phyloP scores from a whole-genome alignment of 2,113 vertebrate genomes.

The Pterophyllum scalare region DNA sequence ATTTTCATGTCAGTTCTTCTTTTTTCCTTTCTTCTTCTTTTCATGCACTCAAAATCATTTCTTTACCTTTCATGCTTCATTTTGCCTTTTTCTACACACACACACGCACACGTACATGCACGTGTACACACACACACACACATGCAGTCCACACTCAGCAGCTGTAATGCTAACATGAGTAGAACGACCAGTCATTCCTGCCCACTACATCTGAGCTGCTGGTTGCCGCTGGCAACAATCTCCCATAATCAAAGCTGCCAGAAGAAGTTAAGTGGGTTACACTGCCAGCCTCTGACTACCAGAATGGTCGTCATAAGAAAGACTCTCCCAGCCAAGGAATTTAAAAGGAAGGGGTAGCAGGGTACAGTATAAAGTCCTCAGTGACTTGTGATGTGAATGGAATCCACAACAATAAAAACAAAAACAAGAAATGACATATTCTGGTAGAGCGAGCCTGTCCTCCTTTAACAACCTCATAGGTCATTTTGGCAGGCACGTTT shows the following conservation, averaged over 20 bases:
- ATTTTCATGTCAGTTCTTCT: neutral
- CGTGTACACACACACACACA: neutral
- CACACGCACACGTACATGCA: neutral
- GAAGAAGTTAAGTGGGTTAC: slow-evolving; percentile 46
- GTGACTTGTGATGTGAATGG: neutral
- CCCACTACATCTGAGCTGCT: slow-evolving; percentile 23
- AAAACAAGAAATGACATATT: neutral
- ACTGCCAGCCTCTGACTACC: slow-evolving; percentile 16
- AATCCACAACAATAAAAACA: neutral
- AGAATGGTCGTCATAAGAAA: neutral
- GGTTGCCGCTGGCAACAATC: slow-evolving; percentile 57
- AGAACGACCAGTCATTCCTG: slow-evolving; percentile 39
- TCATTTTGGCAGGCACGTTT: too few species aligned
- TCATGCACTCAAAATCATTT: neutral
- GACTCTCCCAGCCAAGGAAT: neutral
- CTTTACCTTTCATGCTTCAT: slow-evolving; percentile 3
- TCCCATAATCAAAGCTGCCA: slow-evolving; percentile 44
- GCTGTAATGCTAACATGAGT: slow-evolving; percentile 46
- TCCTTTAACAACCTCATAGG: too few species aligned
- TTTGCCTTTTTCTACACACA: neutral
- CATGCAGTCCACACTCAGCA: slow-evolving; percentile 21
- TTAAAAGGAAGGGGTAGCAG: neutral
- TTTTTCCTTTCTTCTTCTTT: neutral
- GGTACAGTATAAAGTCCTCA: neutral
- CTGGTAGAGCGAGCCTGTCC: neutral